Base-by-base conservation (phyloP, 1,140 invertebrate genomes). In the Tetramorium parvispinum region DNA sequence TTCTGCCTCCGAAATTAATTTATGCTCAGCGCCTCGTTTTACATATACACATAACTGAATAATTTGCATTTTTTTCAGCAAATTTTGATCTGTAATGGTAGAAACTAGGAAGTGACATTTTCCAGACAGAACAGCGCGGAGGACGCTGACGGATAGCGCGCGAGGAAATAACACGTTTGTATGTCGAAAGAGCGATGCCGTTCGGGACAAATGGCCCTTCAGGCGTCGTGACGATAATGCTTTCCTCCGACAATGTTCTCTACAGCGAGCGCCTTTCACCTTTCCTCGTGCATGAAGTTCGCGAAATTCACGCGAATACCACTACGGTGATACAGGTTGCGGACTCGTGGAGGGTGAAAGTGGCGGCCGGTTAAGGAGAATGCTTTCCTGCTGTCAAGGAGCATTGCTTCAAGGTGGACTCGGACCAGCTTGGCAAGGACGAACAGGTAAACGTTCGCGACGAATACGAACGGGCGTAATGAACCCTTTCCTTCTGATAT, bases 271-370 rank as follows among this genome's bases (percentile, higher is more conserved):
- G 85, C 70, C 68, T 89, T 85, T 89, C 88, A 89, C 88, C 88
- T 90, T 87, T 87, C 46, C 43, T 63, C 24, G 57, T 6, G 24
- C 51, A 24, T 32, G 18, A 73, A 86, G 43, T 79, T 27, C 65
- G 55, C 27, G 43, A 87, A 85, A 79, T 88, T 70, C 13, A 4
- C 68, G 37, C 68, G 37, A 87, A 70, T 66, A 57, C 81, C 51
- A 18, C 21, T 18, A 87, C 40, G 79, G 75, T 76, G 89, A 70
- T 77, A 46, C 79, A 53, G 11, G 32, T 66, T n/a, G 49, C 32
- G 6, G 10, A 16, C 21, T 43, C 21, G 10, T 13, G n/a, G 18
- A 37, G 49, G n/a, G 89, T 85, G 89, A 90, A 89, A 90, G 89
- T 78, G 10, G 27, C 6, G 40, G 40, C 40, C 66, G 24, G 18